Conservation (phyloP, 2,113 vertebrate genomes). For the Tachycineta bicolor region DNA sequence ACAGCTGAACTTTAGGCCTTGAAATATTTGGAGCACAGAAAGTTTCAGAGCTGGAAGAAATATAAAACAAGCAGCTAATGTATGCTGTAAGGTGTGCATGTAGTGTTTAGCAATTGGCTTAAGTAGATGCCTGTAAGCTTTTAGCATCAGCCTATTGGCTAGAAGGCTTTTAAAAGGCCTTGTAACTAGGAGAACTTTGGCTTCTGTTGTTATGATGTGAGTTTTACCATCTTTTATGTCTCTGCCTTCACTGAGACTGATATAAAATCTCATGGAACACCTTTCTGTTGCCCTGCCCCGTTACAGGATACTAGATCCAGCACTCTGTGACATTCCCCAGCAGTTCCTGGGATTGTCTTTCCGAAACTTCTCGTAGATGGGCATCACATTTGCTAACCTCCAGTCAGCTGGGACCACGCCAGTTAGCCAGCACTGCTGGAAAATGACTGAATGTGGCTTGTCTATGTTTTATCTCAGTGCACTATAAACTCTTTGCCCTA, state of each 20-base stretch:
- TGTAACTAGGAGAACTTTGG: background rate
- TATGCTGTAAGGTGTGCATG: background rate
- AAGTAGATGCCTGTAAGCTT: background rate
- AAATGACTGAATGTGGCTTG: no score
- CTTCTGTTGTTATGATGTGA: background rate
- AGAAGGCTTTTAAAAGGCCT: background rate
- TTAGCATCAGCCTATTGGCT: background rate
- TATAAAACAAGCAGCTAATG: background rate
- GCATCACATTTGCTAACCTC: background rate
- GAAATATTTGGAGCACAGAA: background rate
- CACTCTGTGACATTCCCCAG: background rate
- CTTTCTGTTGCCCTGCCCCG: background rate
- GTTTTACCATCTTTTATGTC: background rate
- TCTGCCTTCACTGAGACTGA: background rate
- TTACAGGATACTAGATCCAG: background rate
- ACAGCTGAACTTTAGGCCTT: background rate
- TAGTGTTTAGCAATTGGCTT: background rate
- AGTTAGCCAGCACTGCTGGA: background rate
- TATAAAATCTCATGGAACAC: background rate
- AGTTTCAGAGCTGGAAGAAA: background rate
- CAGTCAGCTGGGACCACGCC: background rate
- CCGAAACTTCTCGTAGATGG: rapidly evolving
- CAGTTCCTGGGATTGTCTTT: background rate
- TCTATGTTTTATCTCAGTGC: background rate
- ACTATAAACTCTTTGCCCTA: background rate